Conservation (phyloP, 2,888 invertebrate genomes). For the Clitarchus hookeri region DNA sequence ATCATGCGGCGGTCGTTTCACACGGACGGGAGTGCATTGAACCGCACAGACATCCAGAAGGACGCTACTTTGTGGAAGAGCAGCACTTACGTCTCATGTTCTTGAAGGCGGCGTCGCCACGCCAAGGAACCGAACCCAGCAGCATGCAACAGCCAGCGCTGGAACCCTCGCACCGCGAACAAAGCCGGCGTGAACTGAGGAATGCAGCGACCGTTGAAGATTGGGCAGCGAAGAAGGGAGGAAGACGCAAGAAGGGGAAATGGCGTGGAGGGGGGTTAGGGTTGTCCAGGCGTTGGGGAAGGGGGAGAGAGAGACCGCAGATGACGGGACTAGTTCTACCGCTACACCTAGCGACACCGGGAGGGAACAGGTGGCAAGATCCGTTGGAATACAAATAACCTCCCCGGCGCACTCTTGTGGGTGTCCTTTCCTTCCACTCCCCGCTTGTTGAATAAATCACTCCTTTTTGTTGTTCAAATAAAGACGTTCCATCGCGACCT, state of each 20-base stretch:
- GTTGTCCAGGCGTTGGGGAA: not conserved
- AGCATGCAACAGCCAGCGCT: conserved; percentile 41
- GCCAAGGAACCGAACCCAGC: not conserved
- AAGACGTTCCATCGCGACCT: not conserved
- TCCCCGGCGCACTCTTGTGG: not conserved
- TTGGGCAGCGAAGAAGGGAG: not conserved
- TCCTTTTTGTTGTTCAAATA: not conserved
- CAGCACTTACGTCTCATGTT: not conserved
- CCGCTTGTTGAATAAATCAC: not conserved
- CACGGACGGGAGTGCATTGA: too few relatives aligned
- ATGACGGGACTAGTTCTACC: not conserved
- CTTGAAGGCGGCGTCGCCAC: not conserved
- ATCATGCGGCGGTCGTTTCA: too few relatives aligned
- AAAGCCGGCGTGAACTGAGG: conserved; percentile 24
- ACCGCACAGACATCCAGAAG: too few relatives aligned
- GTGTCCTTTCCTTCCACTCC: not conserved
- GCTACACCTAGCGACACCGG: not conserved
- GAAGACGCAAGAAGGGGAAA: not conserved
- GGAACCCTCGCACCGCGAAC: conserved; percentile 15
- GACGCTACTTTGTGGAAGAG: too few relatives aligned
- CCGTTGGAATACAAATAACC: conserved; percentile 5
- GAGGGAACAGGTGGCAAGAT: not conserved
- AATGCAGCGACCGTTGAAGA: not conserved
- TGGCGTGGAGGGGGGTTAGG: not conserved
- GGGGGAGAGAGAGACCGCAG: not conserved